A percentile compares a stretch with the other conserved stretches of the same genome.
Evolutionary conservation across 2,888 invertebrate species (phyloP).

Genomic region (Rhabditophanes sp.): DNA sequence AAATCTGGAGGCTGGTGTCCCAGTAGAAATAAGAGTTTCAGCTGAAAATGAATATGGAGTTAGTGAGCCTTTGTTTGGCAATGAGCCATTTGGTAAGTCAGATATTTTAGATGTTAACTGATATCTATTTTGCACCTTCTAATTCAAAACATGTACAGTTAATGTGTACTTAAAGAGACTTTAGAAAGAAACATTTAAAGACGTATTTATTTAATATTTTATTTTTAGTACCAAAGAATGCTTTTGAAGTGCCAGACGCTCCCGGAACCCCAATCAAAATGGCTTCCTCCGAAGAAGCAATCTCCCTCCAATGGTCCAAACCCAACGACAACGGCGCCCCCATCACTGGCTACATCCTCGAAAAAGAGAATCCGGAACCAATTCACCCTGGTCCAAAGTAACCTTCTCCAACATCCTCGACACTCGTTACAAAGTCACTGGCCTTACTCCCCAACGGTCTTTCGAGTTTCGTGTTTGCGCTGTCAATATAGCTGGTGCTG

Average conservation of each 20-base stretch:
- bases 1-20: slow-evolving; percentile 72
- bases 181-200: too few relatives aligned
- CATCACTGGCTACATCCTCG: slow-evolving; percentile 67
- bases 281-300: slow-evolving; percentile 81
- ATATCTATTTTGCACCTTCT: too few relatives aligned
- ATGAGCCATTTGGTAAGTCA: slow-evolving; percentile 52
- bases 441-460: slow-evolving; percentile 82
- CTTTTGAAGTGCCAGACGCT: too few relatives aligned
- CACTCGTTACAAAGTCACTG: slow-evolving; percentile 57
- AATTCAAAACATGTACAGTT: too few relatives aligned
- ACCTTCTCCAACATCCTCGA: slow-evolving; percentile 72
- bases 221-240: too few relatives aligned
- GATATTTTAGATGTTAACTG: too few relatives aligned
- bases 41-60: slow-evolving; percentile 96
- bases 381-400: slow-evolving; percentile 89
- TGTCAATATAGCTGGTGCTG: slow-evolving; percentile 83
- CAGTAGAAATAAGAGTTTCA: slow-evolving; percentile 91
- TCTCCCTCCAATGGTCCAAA: too few relatives aligned
- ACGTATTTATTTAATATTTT: too few relatives aligned
- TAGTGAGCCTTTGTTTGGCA: slow-evolving; percentile 59
- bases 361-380: slow-evolving; percentile 73
- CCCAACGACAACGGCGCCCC: slow-evolving; percentile 94
- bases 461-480: slow-evolving; percentile 90
- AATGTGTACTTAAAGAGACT: too few relatives aligned
- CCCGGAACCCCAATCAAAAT: slow-evolving; percentile 69